phyloP scores from a whole-genome alignment of 2,888 invertebrate species.

The Meandrusa payeni region DNA sequence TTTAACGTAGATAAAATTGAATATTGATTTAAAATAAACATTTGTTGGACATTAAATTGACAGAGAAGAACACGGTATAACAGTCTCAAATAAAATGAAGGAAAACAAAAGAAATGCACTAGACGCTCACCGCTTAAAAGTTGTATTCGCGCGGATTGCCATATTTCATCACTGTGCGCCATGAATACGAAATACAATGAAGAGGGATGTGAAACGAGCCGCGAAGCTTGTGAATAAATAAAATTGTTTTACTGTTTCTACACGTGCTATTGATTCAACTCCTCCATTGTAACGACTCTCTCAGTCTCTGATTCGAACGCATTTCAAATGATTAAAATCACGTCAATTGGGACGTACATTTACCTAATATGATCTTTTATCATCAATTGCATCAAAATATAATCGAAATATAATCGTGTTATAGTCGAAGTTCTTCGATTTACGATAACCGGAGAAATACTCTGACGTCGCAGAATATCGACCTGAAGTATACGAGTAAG shows the following conservation, averaged over 20 bases:
- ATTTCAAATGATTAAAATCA: not conserved
- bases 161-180: constrained; percentile 20
- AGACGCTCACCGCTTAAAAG: constrained; percentile 6
- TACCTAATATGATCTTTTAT: no score
- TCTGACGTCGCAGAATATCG: no score
- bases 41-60: no score
- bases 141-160: constrained; percentile 10
- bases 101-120: not conserved
- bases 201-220: constrained; percentile 16
- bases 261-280: constrained; percentile 19
- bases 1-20: no score
- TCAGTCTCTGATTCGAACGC: not conserved
- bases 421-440: no score
- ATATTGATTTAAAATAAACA: no score
- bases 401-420: no score
- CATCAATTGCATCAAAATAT: no score
- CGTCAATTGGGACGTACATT: no score
- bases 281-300: not conserved
- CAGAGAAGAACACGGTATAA: no score
- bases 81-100: not conserved
- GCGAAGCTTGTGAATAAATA: constrained; percentile 18
- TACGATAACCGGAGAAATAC: no score
- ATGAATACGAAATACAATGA: constrained; percentile 24
- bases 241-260: constrained; percentile 22
- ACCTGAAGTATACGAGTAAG: no score